Percentiles rank a stretch among this genome's conserved stretches.
These are phyloP conservation scores for Caenorhabditis brenneri DNA, from an alignment of 1,140 invertebrate genomes.

Conservation along the genomic window DNA sequence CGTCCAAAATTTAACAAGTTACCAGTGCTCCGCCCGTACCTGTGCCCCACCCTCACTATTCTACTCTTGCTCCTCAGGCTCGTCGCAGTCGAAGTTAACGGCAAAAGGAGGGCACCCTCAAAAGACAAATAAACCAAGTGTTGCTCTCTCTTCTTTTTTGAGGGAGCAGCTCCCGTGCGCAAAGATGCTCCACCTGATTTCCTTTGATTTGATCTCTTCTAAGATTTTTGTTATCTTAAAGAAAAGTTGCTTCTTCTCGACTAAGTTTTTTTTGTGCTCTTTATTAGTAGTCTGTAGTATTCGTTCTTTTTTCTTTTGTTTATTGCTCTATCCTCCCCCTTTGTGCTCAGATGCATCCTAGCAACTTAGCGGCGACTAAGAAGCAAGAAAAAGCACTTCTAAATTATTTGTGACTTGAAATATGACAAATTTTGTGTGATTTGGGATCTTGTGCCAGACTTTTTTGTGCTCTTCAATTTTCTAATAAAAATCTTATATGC, in stretches of 20 bases:
- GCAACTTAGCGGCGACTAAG: constrained; percentile 14
- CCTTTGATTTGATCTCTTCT: background rate
- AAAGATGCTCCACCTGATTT: constrained; percentile 5
- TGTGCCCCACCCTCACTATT: background rate
- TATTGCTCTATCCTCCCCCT: constrained; percentile 19
- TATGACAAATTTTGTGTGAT: constrained; percentile 32
- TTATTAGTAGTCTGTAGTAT: background rate
- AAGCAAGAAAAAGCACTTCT: constrained; percentile 18
- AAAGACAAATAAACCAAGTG: constrained; percentile 26
- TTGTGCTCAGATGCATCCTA: constrained; percentile 34
- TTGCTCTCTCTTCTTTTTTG: constrained; percentile 13
- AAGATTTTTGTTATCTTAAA: background rate
- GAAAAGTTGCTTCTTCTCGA: no score
- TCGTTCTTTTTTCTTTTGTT: constrained; percentile 29
- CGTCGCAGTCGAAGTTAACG: background rate
- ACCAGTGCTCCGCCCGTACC: constrained; percentile 30
- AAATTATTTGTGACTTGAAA: constrained; percentile 35
- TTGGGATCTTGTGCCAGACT: background rate
- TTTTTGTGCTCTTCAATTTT: background rate
- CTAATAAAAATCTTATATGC: background rate
- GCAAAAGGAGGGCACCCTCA: constrained; percentile 3
- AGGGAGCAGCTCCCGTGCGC: background rate
- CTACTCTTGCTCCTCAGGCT: background rate
- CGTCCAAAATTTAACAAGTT: constrained; percentile 17
- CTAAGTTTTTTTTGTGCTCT: background rate